Evolutionary conservation across 2,113 vertebrate genomes (phyloP).

Genomic region (Psittacula cyanocephala): DNA sequence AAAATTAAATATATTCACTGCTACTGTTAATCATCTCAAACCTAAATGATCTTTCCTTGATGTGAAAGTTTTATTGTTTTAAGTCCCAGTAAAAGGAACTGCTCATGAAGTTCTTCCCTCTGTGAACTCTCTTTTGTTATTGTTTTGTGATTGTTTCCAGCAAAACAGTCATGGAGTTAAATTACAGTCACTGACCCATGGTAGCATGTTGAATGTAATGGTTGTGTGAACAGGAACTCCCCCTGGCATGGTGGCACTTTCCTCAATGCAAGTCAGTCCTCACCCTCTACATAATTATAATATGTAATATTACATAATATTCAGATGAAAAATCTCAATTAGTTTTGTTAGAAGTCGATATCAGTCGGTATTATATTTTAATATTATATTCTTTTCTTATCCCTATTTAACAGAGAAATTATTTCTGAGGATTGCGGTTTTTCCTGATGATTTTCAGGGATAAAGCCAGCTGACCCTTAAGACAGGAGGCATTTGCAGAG

Average conservation of each 20-base stretch:
- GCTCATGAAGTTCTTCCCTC: not conserved
- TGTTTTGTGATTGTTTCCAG: not conserved
- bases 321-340: not conserved
- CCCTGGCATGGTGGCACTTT: not conserved
- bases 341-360: not conserved
- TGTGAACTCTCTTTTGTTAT: not conserved
- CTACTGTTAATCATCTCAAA: not conserved
- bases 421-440: accelerated
- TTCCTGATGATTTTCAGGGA: not conserved
- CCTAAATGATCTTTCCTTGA: not conserved
- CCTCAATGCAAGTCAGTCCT: not conserved
- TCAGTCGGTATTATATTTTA: not conserved
- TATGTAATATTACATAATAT: no score
- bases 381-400: not conserved
- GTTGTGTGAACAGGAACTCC: not conserved
- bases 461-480: not conserved
- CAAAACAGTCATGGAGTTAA: not conserved
- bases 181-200: not conserved
- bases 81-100: not conserved
- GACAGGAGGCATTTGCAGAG: not conserved
- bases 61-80: not conserved
- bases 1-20: not conserved
- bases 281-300: not conserved
- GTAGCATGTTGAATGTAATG: not conserved
- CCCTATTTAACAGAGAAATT: not conserved